These are phyloP conservation scores for Ciona savignyi DNA, from an alignment of 23 tunicate genomes.

Conservation along the genomic window DNA sequence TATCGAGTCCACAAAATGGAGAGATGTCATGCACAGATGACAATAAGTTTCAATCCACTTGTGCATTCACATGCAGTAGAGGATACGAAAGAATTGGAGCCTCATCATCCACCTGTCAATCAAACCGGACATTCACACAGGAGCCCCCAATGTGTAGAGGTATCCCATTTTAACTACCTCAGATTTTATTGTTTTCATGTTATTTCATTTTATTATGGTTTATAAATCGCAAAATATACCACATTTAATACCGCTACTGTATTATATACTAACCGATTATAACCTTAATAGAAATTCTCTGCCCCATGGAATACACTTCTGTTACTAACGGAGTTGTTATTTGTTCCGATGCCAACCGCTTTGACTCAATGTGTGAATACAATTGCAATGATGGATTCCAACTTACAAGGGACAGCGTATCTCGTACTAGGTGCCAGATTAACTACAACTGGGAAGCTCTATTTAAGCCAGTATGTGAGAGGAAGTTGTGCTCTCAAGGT, in stretches of 20 bases:
- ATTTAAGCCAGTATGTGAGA: conserved; percentile 26
- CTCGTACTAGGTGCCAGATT: conserved; percentile 13
- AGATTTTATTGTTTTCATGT: no score
- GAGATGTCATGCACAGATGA: conserved; percentile 30
- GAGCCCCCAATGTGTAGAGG: conserved; percentile 45
- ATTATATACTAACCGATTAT: no score
- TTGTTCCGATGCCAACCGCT: conserved; percentile 49
- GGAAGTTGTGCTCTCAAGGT: conserved; percentile 17
- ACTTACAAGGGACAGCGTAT: conserved; percentile 8
- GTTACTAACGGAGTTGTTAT: conserved; percentile 16
- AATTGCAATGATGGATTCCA: conserved; percentile 44
- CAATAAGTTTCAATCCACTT: conserved; percentile 54
- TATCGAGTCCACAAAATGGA: conserved; percentile 2
- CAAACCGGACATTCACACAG: conserved; percentile 11
- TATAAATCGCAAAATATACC: no score
- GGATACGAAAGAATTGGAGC: conserved; percentile 61
- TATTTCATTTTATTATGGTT: no score
- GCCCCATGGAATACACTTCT: conserved; percentile 8
- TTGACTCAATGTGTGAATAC: conserved; percentile 47
- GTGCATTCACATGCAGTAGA: conserved; percentile 32
- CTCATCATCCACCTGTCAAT: conserved; percentile 5
- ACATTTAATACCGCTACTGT: no score
- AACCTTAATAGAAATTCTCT: conserved; percentile 11
- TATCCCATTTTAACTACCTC: no score
- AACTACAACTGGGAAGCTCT: conserved; percentile 16